Percentiles rank a stretch among this genome's conserved stretches.
These are phyloP conservation scores for Genyomyrus donnyi DNA, from an alignment of 2,113 vertebrate genomes.

Conservation along the genomic window DNA sequence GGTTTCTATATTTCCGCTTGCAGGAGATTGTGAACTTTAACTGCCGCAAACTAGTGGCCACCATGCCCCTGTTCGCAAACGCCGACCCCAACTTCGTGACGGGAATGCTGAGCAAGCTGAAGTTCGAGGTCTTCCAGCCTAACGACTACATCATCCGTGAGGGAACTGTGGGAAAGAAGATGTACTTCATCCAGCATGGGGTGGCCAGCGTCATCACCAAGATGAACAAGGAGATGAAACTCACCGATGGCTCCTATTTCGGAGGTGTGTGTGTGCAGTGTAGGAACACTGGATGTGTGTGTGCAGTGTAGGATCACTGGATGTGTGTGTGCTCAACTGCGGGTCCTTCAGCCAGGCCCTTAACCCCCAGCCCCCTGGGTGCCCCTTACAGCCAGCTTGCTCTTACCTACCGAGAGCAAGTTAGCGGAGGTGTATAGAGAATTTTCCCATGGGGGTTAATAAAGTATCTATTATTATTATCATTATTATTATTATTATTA, in stretches of 20 bases:
- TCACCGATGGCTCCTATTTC: conserved; percentile 10
- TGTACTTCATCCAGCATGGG: conserved; percentile 12
- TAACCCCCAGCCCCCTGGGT: no score
- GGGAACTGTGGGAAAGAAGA: conserved; percentile 11
- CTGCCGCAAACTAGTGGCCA: conserved; percentile 15
- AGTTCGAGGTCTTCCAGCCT: conserved; percentile 16
- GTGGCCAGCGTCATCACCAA: conserved; percentile 17
- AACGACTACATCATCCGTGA: conserved; percentile 17
- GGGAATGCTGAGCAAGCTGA: conserved; percentile 15
- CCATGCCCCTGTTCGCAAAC: conserved; percentile 12
- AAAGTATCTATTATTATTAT: not conserved
- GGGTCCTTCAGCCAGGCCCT: no score
- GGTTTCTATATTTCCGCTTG: not conserved
- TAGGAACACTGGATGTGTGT: not conserved
- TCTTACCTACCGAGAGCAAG: no score
- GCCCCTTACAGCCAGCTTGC: no score
- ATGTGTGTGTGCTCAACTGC: no score
- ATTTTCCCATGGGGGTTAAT: no score
- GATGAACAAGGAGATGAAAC: not conserved
- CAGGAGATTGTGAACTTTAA: conserved; percentile 18
- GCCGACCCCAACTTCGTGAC: conserved; percentile 11
- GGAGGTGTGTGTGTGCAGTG: not conserved
- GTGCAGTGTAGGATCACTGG: not conserved
- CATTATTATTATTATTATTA: no score
- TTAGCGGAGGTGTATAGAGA: no score